A percentile compares a stretch with the other conserved stretches of the same genome.
phyloP scores from a whole-genome alignment of 2,797 vertebrate genomes.

The Sarcophilus harrisii region DNA sequence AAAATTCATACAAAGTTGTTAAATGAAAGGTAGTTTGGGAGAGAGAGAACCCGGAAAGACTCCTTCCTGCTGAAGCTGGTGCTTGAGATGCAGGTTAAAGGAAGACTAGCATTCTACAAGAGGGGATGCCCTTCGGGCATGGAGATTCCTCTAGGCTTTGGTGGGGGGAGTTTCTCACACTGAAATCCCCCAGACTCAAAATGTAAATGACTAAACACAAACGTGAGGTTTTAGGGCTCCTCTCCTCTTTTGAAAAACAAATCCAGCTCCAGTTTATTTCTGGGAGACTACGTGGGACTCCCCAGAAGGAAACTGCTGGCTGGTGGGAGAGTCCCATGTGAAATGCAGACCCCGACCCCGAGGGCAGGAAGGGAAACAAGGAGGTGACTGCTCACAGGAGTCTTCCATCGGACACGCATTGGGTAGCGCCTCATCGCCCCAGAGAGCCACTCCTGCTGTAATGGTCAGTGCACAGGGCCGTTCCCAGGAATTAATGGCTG shows the following conservation, averaged over 20 bases:
- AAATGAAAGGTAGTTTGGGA: not conserved
- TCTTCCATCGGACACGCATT: not conserved
- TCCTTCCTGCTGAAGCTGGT: not conserved
- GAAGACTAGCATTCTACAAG: not conserved
- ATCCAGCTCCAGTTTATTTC: not conserved
- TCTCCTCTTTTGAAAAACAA: not conserved
- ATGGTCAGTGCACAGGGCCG: conserved; percentile 75
- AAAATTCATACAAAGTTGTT: not conserved
- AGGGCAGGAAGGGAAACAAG: not conserved
- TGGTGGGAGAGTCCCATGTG: conserved; percentile 40
- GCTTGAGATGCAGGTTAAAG: not conserved
- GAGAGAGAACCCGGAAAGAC: not conserved
- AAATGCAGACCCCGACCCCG: conserved; percentile 77
- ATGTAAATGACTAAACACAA: not conserved
- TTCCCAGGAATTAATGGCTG: conserved; percentile 82
- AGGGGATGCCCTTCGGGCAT: not conserved
- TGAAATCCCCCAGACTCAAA: not conserved
- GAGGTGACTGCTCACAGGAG: not conserved
- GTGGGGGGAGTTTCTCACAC: not conserved
- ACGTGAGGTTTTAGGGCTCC: not conserved
- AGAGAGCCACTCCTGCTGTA: conserved; percentile 72
- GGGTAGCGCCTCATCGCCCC: conserved; percentile 24
- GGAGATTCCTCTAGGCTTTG: not conserved
- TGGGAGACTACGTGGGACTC: not conserved
- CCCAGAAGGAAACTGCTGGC: not conserved